Percentiles rank a stretch among this genome's conserved stretches.
These are phyloP conservation scores for Physocephala rufipes DNA, from an alignment of 2,888 invertebrate species.

Conservation along the genomic window DNA sequence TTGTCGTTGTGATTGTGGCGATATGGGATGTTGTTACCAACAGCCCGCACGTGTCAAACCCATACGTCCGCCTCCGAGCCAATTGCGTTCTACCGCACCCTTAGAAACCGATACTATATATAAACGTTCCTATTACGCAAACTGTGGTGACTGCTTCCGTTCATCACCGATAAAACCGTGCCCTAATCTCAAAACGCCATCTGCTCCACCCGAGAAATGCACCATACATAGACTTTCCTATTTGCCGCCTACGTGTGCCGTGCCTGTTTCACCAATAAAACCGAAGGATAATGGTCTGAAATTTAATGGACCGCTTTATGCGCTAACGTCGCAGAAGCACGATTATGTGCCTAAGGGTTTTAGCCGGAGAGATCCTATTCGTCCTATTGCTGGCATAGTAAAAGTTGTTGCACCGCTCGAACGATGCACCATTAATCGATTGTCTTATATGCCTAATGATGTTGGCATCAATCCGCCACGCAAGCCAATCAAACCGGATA, in stretches of 20 bases:
- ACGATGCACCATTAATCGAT: constrained; percentile 59
- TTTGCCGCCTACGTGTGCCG: constrained; percentile 55
- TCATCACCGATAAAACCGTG: constrained; percentile 66
- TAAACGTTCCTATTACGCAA: constrained; percentile 72
- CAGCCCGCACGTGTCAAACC: constrained; percentile 60
- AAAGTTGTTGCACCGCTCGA: constrained; percentile 58
- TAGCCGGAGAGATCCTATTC: constrained; percentile 55
- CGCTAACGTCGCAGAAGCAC: constrained; percentile 76
- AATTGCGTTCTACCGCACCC: constrained; percentile 69
- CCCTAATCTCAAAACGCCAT: constrained; percentile 66
- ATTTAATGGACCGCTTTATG: constrained; percentile 72
- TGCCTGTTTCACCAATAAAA: constrained; percentile 55
- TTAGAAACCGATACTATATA: constrained; percentile 74
- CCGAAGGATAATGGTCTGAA: constrained; percentile 58
- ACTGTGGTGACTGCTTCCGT: constrained; percentile 61
- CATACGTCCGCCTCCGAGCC: constrained; percentile 59
- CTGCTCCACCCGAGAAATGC: constrained; percentile 67
- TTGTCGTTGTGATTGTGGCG: constrained; percentile 54
- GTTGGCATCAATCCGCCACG: constrained; percentile 60
- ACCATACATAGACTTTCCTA: constrained; percentile 67
- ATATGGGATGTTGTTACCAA: constrained; percentile 59
- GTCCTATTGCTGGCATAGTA: constrained; percentile 52
- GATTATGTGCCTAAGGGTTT: constrained; percentile 75
- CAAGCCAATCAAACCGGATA: constrained; percentile 53
- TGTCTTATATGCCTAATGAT: constrained; percentile 63